Evolutionary conservation across 1,140 invertebrate genomes (phyloP).

Genomic region (Leptopilina boulardi): DNA sequence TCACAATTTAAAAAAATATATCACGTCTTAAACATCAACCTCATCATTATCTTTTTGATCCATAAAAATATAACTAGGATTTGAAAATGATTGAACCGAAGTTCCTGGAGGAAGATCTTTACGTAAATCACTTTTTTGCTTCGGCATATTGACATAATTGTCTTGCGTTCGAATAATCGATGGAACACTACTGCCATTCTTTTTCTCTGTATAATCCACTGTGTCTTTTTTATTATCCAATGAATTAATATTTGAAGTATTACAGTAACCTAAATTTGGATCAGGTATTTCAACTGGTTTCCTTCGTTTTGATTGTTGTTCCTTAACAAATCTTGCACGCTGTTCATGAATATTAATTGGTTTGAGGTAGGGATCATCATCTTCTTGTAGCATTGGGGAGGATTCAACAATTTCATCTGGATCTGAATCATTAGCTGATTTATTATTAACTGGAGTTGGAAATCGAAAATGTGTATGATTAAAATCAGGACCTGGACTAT

Average conservation of each 20-base stretch:
- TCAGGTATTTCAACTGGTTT: conserved; percentile 23
- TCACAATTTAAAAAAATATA: neutral
- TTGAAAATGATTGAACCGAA: conserved; percentile 62
- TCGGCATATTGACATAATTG: conserved; percentile 80
- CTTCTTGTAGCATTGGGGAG: conserved; percentile 77
- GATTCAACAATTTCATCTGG: conserved; percentile 74
- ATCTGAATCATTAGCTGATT: conserved; percentile 67
- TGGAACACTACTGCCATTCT: conserved; percentile 47
- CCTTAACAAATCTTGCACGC: conserved; percentile 68
- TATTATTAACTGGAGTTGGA: conserved; percentile 63
- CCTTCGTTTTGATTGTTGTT: conserved; percentile 55
- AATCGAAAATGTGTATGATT: conserved; percentile 69
- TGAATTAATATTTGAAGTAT: conserved; percentile 62
- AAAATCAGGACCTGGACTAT: conserved; percentile 66
- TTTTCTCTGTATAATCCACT: conserved; percentile 20
- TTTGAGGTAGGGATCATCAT: conserved; percentile 71
- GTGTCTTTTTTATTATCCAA: conserved; percentile 56
- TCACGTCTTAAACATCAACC: conserved; percentile 43
- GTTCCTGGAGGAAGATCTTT: conserved; percentile 68
- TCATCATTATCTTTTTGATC: conserved; percentile 79
- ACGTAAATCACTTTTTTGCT: conserved; percentile 75
- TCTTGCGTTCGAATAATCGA: conserved; percentile 73
- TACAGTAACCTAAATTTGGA: conserved; percentile 67
- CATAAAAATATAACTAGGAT: conserved; percentile 74
- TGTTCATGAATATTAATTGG: conserved; percentile 71